Evolutionary conservation across 2,797 vertebrate genomes (phyloP).

Genomic region (Pristis pectinata): DNA sequence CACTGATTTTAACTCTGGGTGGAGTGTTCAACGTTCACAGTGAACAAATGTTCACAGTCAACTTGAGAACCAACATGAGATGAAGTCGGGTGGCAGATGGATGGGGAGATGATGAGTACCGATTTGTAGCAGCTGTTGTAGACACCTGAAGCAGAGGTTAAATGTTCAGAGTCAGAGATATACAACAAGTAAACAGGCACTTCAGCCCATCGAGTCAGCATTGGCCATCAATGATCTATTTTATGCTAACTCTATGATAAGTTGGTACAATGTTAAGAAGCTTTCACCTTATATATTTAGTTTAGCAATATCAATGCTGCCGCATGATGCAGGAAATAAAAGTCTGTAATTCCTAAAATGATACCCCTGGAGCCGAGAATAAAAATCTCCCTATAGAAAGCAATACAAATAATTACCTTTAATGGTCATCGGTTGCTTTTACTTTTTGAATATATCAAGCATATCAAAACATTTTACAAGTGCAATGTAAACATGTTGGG

Average conservation of each 20-base stretch:
- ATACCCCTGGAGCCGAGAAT: not conserved
- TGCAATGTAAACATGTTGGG: not conserved
- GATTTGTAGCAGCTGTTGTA: too few species aligned
- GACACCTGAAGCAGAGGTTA: too few species aligned
- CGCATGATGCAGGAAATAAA: not conserved
- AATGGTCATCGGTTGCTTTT: not conserved
- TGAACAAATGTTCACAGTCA: not conserved
- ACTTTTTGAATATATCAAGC: not conserved
- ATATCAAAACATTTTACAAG: not conserved
- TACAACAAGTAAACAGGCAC: too few species aligned
- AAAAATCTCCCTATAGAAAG: not conserved
- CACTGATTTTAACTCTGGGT: not conserved
- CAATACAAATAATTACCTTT: not conserved
- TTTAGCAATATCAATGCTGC: not conserved
- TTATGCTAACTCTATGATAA: not conserved
- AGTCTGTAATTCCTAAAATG: not conserved
- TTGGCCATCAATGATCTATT: too few species aligned
- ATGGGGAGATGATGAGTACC: too few species aligned
- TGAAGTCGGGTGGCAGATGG: too few species aligned
- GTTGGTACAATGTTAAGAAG: not conserved
- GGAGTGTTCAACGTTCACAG: not conserved
- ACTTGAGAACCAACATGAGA: not conserved
- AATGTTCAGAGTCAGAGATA: too few species aligned
- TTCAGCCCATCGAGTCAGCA: too few species aligned
- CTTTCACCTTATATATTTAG: not conserved